Percentiles rank a stretch among this genome's conserved stretches.
Conservation (phyloP, 2,888 invertebrate species). For the Oscheius myriophilus region DNA sequence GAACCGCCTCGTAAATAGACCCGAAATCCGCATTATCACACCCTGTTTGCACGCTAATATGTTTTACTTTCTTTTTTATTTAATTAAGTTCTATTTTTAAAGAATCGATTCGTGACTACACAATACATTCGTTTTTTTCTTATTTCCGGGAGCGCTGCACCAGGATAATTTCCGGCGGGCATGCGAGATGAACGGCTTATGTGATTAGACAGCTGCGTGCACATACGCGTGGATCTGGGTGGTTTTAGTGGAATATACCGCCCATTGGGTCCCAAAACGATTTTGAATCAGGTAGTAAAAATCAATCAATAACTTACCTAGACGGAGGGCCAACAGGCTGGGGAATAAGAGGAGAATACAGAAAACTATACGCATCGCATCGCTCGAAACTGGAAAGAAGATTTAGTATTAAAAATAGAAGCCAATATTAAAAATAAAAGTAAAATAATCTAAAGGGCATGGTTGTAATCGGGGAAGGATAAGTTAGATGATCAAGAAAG, state of each 20-base stretch:
- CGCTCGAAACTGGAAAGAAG: slow-evolving; percentile 4
- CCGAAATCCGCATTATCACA: slow-evolving; percentile 21
- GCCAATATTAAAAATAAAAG: neutral
- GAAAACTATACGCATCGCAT: slow-evolving; percentile 16
- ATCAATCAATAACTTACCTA: slow-evolving; percentile 9
- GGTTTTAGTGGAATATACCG: slow-evolving; percentile 6
- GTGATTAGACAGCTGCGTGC: slow-evolving; percentile 27
- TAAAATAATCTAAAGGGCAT: neutral
- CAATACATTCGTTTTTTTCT: too few species aligned
- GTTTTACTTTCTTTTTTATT: too few species aligned
- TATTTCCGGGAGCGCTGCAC: too few species aligned
- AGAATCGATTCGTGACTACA: too few species aligned
- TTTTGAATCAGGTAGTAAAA: neutral
- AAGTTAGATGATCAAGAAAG: neutral
- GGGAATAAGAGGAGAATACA: slow-evolving; percentile 9
- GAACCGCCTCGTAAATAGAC: slow-evolving; percentile 24
- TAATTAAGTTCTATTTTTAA: too few species aligned
- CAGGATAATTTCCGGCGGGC: slow-evolving; percentile 17
- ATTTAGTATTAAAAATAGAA: too few species aligned
- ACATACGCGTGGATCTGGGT: neutral
- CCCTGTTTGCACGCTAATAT: too few species aligned
- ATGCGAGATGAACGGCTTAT: slow-evolving; percentile 6
- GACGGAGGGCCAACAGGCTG: slow-evolving; percentile 3
- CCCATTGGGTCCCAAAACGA: neutral
- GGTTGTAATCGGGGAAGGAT: neutral